Conservation (phyloP, 2,888 invertebrate species). For the Cheiracanthium punctorium region DNA sequence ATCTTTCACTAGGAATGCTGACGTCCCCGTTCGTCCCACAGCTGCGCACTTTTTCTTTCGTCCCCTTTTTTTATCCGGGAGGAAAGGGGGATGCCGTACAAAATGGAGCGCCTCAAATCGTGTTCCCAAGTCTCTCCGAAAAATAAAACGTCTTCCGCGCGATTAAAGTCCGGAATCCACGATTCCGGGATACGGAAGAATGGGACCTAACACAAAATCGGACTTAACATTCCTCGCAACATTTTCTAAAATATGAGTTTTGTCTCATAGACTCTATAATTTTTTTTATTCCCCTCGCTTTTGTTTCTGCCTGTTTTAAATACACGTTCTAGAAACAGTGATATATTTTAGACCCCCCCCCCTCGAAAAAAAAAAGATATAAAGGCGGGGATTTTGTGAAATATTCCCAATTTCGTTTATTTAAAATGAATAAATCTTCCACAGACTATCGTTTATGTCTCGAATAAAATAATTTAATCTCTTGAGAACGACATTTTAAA, state of each 20-base stretch:
- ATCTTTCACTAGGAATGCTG: conserved; percentile 66
- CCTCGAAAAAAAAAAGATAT: no score
- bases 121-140: conserved; percentile 3
- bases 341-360: no score
- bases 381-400: no score
- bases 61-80: not conserved
- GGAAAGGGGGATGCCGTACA: conserved; percentile 52
- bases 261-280: not conserved
- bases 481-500: no score
- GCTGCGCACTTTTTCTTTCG: conserved; percentile 24
- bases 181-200: not conserved
- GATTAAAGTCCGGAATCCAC: conserved; percentile 38
- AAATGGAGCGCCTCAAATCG: conserved; percentile 59
- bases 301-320: no score
- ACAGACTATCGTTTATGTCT: no score
- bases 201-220: no score
- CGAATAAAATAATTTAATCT: no score
- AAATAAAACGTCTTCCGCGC: conserved; percentile 34
- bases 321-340: no score
- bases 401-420: no score
- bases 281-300: no score
- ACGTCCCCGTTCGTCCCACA: conserved; percentile 51
- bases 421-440: no score
- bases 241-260: not conserved
- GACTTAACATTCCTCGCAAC: not conserved